Conservation (phyloP, 1,140 invertebrate species). For the Hydropsyche tenuis region DNA sequence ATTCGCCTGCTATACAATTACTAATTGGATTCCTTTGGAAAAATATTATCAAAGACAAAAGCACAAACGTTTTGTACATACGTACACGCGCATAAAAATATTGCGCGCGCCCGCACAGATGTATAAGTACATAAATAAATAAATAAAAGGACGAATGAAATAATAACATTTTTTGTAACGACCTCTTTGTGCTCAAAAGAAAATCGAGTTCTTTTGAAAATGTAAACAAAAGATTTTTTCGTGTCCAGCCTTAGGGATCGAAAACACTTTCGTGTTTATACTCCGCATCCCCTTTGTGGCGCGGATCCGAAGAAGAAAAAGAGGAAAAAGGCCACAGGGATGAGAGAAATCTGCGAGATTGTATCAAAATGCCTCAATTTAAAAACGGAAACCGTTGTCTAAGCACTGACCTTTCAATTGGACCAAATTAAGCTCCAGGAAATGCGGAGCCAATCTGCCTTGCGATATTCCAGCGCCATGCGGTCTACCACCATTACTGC, state of each 20-base stretch:
- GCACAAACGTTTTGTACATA: slow-evolving; percentile 36
- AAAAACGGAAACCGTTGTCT: slow-evolving; percentile 23
- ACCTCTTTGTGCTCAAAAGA: slow-evolving; percentile 44
- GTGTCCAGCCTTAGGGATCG: slow-evolving; percentile 40
- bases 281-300: slow-evolving; percentile 32
- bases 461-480: too few species aligned
- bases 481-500: too few species aligned
- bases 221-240: slow-evolving; percentile 46
- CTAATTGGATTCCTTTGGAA: slow-evolving; percentile 44
- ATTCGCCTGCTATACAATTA: slow-evolving; percentile 23
- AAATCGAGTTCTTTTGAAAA: slow-evolving; percentile 34
- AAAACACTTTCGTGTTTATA: slow-evolving; percentile 40
- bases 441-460: background rate
- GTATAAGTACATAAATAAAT: slow-evolving; percentile 13
- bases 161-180: slow-evolving; percentile 44
- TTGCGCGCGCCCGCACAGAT: slow-evolving; percentile 14
- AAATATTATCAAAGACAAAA: slow-evolving; percentile 38
- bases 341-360: slow-evolving; percentile 17
- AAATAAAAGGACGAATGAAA: slow-evolving; percentile 44
- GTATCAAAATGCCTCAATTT: slow-evolving; percentile 32
- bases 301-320: slow-evolving; percentile 14
- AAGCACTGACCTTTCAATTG: slow-evolving; percentile 12
- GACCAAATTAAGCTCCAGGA: background rate
- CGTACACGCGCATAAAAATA: slow-evolving; percentile 22
- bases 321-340: background rate